Evolutionary conservation across 2,888 invertebrate genomes (phyloP).

Genomic region (Schizaphis graminum): DNA sequence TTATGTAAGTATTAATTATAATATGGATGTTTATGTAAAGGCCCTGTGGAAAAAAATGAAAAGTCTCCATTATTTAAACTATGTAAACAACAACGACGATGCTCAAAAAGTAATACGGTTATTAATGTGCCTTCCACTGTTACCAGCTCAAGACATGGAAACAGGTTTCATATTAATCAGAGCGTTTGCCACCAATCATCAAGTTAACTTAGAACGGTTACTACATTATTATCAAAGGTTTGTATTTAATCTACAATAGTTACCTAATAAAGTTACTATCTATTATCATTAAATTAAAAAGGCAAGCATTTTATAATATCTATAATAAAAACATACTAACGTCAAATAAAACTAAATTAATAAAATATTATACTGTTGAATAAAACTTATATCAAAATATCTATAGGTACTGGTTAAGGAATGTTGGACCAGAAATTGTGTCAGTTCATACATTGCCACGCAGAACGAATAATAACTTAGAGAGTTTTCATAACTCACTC

Average conservation of each 20-base stretch:
- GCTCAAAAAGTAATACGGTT: background rate
- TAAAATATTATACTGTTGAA: too few relatives aligned
- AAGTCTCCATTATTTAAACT: background rate
- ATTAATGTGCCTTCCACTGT: slow-evolving; percentile 13
- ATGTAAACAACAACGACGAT: background rate
- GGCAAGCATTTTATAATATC: too few relatives aligned
- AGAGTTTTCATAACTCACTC: background rate
- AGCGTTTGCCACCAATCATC: background rate
- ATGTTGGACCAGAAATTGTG: background rate
- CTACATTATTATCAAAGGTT: background rate
- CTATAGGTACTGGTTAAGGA: slow-evolving; percentile 6
- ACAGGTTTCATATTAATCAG: background rate
- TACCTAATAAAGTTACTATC: too few relatives aligned
- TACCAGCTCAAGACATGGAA: background rate
- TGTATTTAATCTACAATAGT: too few relatives aligned
- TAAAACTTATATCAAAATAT: too few relatives aligned
- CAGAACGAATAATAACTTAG: background rate
- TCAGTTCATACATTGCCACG: background rate
- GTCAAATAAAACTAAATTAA: too few relatives aligned
- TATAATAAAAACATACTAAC: too few relatives aligned
- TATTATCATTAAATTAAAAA: too few relatives aligned
- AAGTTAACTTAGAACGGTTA: background rate
- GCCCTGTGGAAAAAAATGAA: background rate
- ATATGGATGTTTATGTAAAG: background rate
- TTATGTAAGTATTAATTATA: background rate